Evolutionary conservation across 2,797 vertebrate genomes (phyloP).

Genomic region (Netta rufina): DNA sequence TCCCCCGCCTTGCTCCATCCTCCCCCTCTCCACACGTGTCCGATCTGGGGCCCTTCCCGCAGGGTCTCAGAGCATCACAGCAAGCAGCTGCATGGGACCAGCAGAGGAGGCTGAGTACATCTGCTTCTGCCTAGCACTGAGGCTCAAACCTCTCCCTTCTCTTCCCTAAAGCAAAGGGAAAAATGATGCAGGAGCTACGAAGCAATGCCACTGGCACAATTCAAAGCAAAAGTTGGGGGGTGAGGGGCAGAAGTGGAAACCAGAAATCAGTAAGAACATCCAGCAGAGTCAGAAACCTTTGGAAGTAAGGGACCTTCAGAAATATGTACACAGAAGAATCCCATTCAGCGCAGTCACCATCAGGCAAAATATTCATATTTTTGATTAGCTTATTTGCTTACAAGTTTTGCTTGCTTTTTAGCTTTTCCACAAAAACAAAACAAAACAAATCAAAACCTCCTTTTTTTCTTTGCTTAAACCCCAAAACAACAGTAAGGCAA

Average conservation of each 20-base stretch:
- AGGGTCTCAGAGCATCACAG: background rate
- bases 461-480: background rate
- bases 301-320: background rate
- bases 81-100: background rate
- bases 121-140: background rate
- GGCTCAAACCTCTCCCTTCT: background rate
- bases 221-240: background rate
- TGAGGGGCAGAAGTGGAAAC: background rate
- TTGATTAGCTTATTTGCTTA: background rate
- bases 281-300: background rate
- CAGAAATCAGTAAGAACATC: background rate
- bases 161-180: background rate
- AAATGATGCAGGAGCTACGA: background rate
- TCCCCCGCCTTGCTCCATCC: background rate
- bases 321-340: background rate
- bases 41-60: background rate
- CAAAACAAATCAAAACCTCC: background rate
- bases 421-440: background rate
- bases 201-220: background rate
- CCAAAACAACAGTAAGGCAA: background rate
- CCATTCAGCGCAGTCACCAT: background rate
- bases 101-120: background rate
- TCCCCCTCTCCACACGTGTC: background rate
- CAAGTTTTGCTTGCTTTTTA: background rate
- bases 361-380: background rate